phyloP scores from a whole-genome alignment of 2,113 vertebrate species.

The Puma concolor region DNA sequence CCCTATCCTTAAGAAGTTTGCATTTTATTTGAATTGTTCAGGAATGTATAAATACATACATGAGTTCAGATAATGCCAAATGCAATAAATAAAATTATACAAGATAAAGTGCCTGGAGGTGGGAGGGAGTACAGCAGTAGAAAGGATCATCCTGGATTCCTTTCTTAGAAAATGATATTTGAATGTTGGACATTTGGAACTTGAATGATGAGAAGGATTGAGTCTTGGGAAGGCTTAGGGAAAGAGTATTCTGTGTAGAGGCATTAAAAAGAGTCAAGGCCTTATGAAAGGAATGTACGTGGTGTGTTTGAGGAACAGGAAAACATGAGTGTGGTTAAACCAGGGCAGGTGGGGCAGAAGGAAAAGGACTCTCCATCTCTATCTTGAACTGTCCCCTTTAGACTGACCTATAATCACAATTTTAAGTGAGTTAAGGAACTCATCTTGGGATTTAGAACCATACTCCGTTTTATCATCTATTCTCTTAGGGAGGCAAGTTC shows the following conservation, averaged over 20 bases:
- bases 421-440: not conserved
- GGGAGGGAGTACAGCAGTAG: not conserved
- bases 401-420: not conserved
- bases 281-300: not conserved
- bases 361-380: not conserved
- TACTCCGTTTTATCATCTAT: conserved; percentile 15
- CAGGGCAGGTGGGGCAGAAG: not conserved
- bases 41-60: not conserved
- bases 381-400: not conserved
- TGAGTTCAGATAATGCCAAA: not conserved
- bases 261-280: not conserved
- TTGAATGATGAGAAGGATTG: not conserved
- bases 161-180: conserved; percentile 42
- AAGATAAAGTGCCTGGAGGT: not conserved
- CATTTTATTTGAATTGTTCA: not conserved
- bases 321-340: not conserved
- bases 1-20: not conserved
- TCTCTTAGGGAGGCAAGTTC: not conserved
- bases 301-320: not conserved
- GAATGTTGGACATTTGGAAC: not conserved
- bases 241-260: not conserved
- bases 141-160: not conserved
- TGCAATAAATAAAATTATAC: not conserved
- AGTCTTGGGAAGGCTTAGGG: not conserved
- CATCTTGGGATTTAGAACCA: not conserved